Conservation (phyloP, 2,888 invertebrate genomes). For the Tipula confusa region DNA sequence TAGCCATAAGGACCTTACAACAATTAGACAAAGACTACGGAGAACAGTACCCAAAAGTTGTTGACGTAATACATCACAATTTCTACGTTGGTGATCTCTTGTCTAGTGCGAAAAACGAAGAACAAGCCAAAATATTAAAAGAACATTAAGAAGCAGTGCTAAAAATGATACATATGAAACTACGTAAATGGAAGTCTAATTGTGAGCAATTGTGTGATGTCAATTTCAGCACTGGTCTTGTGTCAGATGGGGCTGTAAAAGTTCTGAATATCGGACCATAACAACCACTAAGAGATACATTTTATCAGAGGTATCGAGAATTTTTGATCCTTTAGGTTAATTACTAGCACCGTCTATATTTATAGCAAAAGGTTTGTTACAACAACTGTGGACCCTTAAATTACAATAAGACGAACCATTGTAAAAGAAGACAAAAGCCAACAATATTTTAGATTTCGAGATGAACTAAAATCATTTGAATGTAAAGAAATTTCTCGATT, state of each 20-base stretch:
- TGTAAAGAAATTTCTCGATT: not conserved
- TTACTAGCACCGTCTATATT: no score
- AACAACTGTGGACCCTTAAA: no score
- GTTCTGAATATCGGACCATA: not conserved
- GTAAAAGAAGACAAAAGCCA: no score
- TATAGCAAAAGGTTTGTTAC: no score
- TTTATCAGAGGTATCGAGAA: not conserved
- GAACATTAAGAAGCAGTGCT: not conserved
- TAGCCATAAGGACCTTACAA: not conserved
- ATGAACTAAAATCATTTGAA: not conserved
- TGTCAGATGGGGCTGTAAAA: not conserved
- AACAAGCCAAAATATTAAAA: no score
- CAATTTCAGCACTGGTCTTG: not conserved
- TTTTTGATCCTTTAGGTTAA: not conserved
- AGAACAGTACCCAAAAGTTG: not conserved
- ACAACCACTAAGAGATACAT: not conserved
- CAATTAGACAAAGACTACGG: not conserved
- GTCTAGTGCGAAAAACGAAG: not conserved
- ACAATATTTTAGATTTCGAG: not conserved
- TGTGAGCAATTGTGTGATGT: not conserved
- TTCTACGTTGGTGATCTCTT: not conserved
- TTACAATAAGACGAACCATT: no score
- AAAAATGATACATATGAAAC: not conserved
- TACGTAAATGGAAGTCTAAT: not conserved
- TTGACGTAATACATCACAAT: not conserved